Base-by-base conservation (phyloP, 2,797 vertebrate species). In the Pachyuromys duprasi region DNA sequence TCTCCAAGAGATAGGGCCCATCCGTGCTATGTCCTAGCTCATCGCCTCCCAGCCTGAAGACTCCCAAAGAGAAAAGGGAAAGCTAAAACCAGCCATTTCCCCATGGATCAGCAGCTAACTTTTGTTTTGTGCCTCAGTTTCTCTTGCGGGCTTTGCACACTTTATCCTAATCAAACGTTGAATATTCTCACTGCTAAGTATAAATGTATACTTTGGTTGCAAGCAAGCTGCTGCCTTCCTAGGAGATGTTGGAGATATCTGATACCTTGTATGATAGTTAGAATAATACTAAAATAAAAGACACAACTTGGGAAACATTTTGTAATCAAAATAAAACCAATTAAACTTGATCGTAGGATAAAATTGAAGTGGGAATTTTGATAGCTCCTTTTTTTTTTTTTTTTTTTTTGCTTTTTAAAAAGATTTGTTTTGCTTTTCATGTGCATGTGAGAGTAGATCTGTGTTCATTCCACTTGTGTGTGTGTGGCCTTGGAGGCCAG, bases 291-390 rank as follows among this genome's bases (percentile, higher is more conserved):
- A 89, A 89, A 63, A 53, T 17, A 83, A 31, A 36, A 78, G 69
- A 89, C 18, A 7, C 2, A 39, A 63, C 20, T 39, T 6, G 22
- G 20, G 24, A 65, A 53, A 55, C 39, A 55, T 81, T 89, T 74
- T 13, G 11, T n/a, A 53, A 63, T 89, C 26, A 89, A 81, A 75
- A 72, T 15, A 28, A 69, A 78, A 69, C 20, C 31, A 79, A 69
- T n/a, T 72, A 88, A 62, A 55, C 28, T 63, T 31, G 57, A n/a
- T 53, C 57, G 80, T 90, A 49, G 26, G 6, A 45, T 76, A 62
- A 14, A 84, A 8, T 90, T 55, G 81, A 90, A 96, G 55, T 80
- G 28, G 76, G 24, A 69, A 87, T 79, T 93, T 91, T 62, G 8
- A 86, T 45, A n/a, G 39, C 1, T 8, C 36, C 45, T 79, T 69